These are phyloP conservation scores for Hipparchia sbordonii DNA, from an alignment of 2,888 invertebrate genomes.

Conservation along the genomic window DNA sequence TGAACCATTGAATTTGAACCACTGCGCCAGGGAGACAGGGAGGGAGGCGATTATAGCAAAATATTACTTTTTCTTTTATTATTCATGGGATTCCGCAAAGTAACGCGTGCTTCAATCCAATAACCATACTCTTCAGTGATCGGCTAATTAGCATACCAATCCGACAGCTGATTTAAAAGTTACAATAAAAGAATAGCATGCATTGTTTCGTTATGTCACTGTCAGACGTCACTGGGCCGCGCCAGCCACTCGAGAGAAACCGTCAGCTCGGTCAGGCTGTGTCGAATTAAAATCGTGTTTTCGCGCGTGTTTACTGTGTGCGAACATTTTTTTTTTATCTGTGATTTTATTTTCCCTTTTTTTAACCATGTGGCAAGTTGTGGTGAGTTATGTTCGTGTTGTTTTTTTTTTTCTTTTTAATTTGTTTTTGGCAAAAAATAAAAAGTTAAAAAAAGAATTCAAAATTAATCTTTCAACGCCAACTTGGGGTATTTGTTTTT, in stretches of 20 bases:
- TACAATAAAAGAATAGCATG: background rate
- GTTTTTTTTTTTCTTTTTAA: too few relatives aligned
- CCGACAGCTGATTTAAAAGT: slow-evolving; percentile 1
- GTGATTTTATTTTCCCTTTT: slow-evolving; percentile 2
- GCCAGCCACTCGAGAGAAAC: background rate
- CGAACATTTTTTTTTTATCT: background rate
- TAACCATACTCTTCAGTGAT: too few relatives aligned
- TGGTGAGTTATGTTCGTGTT: background rate
- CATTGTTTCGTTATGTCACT: background rate
- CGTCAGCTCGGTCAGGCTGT: slow-evolving; percentile 12
- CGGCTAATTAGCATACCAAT: slow-evolving; percentile 3
- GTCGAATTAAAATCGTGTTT: background rate
- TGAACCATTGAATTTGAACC: too few relatives aligned
- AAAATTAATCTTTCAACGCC: too few relatives aligned
- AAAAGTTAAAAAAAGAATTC: too few relatives aligned
- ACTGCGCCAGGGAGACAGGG: too few relatives aligned
- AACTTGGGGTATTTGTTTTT: too few relatives aligned
- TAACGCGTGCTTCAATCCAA: too few relatives aligned
- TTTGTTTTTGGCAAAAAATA: too few relatives aligned
- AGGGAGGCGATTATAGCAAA: too few relatives aligned
- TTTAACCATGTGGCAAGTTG: slow-evolving; percentile 10
- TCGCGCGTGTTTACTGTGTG: background rate
- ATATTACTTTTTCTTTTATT: too few relatives aligned
- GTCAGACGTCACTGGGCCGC: background rate
- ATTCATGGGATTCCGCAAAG: too few relatives aligned